phyloP scores from a whole-genome alignment of 2,797 vertebrate genomes.

The Potorous gilbertii region DNA sequence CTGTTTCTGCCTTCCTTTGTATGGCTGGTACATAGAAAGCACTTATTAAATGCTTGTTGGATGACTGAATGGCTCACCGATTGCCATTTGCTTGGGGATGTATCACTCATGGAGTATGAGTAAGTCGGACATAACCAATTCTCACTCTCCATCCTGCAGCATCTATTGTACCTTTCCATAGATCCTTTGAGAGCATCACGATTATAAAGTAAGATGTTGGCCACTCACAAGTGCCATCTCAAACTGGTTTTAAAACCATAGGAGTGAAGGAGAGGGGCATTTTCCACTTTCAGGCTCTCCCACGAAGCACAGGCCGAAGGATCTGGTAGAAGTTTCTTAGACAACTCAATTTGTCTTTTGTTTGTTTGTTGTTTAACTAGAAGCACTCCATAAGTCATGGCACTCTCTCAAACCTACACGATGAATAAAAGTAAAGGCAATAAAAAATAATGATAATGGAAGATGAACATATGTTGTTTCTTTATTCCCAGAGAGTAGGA shows the following conservation, averaged over 20 bases:
- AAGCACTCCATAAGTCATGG: slow-evolving; percentile 8
- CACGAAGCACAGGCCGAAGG: background rate
- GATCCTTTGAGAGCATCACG: background rate
- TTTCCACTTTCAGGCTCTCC: background rate
- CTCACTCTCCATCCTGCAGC: background rate
- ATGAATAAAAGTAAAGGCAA: background rate
- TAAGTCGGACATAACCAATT: background rate
- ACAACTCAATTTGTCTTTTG: background rate
- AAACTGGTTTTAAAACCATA: background rate
- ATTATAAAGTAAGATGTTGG: background rate
- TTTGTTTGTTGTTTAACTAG: background rate
- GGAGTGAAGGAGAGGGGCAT: background rate
- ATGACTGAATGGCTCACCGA: background rate
- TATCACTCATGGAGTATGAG: background rate
- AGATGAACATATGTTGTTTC: background rate
- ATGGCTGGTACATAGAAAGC: background rate
- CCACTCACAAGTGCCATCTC: background rate
- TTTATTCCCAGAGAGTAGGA: background rate
- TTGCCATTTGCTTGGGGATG: background rate
- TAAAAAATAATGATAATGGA: slow-evolving; percentile 26
- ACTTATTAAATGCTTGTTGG: background rate
- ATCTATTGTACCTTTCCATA: fast-evolving
- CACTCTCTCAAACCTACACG: background rate
- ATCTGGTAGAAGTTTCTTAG: background rate
- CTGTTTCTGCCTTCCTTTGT: background rate